Conservation (phyloP, 2,797 vertebrate species). For the Gymnothorax reevesii region DNA sequence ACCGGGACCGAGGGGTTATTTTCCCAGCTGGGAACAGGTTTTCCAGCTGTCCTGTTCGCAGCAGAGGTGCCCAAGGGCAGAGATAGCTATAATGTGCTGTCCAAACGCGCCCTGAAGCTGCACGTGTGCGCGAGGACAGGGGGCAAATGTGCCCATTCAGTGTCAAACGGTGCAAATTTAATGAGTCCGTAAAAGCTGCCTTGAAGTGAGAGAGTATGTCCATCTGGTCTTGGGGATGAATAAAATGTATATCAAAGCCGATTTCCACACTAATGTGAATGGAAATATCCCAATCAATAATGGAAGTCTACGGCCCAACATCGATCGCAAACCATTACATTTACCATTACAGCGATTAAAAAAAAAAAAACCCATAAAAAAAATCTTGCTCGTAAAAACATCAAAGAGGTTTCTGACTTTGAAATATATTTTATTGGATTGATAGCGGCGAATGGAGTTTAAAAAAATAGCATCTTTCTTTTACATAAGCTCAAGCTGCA, state of each 20-base stretch:
- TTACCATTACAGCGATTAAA: not conserved
- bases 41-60: conserved; percentile 10
- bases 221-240: conserved; percentile 8
- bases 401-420: conserved; percentile 25
- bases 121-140: not conserved
- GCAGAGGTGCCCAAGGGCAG: not conserved
- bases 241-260: not conserved
- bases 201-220: not conserved
- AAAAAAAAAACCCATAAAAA: too few relatives aligned
- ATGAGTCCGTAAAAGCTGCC: not conserved
- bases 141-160: not conserved
- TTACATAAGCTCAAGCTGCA: not conserved
- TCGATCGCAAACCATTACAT: conserved; percentile 1
- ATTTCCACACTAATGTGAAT: not conserved
- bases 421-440: conserved; percentile 23
- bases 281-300: conserved; percentile 3
- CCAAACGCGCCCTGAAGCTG: not conserved
- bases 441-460: conserved; percentile 3
- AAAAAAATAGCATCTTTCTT: conserved; percentile 12
- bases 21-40: conserved; percentile 9
- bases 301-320: conserved; percentile 13
- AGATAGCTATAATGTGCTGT: not conserved
- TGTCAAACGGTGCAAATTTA: not conserved
- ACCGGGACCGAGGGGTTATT: not conserved
- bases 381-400: conserved; percentile 1